Evolutionary conservation across 2,797 vertebrate genomes (phyloP).

Genomic region (Tympanoctomys barrerae): DNA sequence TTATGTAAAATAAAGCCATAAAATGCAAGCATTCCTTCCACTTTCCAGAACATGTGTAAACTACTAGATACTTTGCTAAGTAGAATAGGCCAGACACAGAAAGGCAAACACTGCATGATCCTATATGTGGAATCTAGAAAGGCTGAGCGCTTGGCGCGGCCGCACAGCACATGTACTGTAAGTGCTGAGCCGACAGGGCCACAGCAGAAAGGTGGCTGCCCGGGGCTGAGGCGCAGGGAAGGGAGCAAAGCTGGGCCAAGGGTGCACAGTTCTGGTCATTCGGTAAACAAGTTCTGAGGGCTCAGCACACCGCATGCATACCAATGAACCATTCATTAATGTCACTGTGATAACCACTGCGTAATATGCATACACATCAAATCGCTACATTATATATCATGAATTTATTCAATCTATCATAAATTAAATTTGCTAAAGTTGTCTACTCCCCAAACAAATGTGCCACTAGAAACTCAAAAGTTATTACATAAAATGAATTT

Average conservation of each 20-base stretch:
- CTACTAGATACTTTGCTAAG: not conserved
- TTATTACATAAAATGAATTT: not conserved
- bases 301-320: no score
- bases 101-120: not conserved
- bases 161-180: not conserved
- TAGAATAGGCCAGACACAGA: not conserved
- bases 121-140: not conserved
- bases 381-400: not conserved
- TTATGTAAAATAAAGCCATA: no score
- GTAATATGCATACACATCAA: not conserved
- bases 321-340: not conserved
- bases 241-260: not conserved
- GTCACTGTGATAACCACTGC: not conserved
- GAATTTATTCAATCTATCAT: not conserved
- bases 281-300: not conserved
- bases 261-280: not conserved
- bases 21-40: not conserved
- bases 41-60: not conserved
- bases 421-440: not conserved
- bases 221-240: not conserved
- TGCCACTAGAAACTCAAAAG: constrained; percentile 47
- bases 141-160: not conserved
- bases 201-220: not conserved
- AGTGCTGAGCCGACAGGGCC: not conserved
- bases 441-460: not conserved